These are phyloP conservation scores for Crossocerus cetratus DNA, from an alignment of 2,888 invertebrate genomes.

Conservation along the genomic window DNA sequence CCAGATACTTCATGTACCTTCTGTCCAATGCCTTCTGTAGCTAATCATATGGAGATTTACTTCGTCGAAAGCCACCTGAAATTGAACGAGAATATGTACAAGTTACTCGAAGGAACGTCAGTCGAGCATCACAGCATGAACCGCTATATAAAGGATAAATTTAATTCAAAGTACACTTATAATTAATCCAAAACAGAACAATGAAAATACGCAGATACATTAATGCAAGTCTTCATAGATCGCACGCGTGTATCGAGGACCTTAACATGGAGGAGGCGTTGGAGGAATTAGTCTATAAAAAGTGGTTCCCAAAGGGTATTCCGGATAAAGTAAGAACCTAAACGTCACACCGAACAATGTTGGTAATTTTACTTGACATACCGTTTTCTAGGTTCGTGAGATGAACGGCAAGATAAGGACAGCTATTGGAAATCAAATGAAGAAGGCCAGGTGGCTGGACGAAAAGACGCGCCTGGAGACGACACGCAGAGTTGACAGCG, in stretches of 20 bases:
- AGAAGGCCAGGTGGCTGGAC: not conserved
- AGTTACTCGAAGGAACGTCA: too few relatives aligned
- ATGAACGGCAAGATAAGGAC: not conserved
- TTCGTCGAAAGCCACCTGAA: slow-evolving; percentile 3
- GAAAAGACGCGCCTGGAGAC: not conserved
- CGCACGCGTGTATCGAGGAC: not conserved
- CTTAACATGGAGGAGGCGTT: not conserved
- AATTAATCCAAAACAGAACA: too few relatives aligned
- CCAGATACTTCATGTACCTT: not conserved
- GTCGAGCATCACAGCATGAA: too few relatives aligned
- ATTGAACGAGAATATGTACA: not conserved
- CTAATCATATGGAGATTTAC: not conserved
- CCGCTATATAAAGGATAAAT: too few relatives aligned
- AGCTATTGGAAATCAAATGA: not conserved
- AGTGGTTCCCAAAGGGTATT: not conserved
- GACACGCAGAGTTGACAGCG: not conserved
- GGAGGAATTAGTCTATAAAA: not conserved
- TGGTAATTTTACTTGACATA: not conserved
- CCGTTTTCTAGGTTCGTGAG: not conserved
- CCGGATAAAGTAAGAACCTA: too few relatives aligned
- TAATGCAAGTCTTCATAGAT: not conserved
- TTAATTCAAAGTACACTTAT: too few relatives aligned
- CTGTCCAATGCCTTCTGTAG: not conserved
- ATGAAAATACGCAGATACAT: not conserved
- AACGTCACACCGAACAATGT: not conserved